These are phyloP conservation scores for Anser brachyrhynchus DNA, from an alignment of 2,113 vertebrate species.

Conservation along the genomic window DNA sequence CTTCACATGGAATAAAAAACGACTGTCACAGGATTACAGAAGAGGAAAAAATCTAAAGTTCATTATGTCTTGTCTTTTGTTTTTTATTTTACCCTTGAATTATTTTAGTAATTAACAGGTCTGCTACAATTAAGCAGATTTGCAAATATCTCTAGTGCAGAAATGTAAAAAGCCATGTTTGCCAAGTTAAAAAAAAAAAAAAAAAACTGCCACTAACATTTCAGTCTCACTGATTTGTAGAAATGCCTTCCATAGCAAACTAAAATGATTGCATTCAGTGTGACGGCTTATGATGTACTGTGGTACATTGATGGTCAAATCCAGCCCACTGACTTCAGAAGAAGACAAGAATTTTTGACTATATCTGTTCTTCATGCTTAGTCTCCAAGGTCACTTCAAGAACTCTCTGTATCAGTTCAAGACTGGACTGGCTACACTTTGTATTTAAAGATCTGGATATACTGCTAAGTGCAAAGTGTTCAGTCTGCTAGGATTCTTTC, in stretches of 20 bases:
- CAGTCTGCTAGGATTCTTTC: background rate
- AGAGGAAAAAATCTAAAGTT: background rate
- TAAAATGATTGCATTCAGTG: background rate
- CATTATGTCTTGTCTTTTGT: background rate
- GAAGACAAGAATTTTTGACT: background rate
- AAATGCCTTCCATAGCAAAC: background rate
- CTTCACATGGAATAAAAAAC: conserved; percentile 55
- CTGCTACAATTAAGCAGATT: background rate
- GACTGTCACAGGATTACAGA: conserved; percentile 39
- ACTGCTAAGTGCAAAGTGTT: background rate
- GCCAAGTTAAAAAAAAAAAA: background rate
- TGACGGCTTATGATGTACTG: background rate
- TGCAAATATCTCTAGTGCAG: background rate
- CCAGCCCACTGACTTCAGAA: background rate
- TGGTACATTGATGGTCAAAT: background rate
- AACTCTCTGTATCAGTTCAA: background rate
- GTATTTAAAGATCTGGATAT: background rate
- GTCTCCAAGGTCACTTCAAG: conserved; percentile 40
- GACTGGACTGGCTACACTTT: background rate
- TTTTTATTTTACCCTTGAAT: conserved; percentile 41
- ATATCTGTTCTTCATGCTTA: background rate
- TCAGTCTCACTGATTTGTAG: background rate
- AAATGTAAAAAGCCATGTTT: background rate
- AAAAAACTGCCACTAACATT: background rate
- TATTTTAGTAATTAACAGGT: conserved; percentile 29